Conservation (phyloP, 37 sponge, comb jelly and placozoan species). For the Diacarnus erythraeanus region DNA sequence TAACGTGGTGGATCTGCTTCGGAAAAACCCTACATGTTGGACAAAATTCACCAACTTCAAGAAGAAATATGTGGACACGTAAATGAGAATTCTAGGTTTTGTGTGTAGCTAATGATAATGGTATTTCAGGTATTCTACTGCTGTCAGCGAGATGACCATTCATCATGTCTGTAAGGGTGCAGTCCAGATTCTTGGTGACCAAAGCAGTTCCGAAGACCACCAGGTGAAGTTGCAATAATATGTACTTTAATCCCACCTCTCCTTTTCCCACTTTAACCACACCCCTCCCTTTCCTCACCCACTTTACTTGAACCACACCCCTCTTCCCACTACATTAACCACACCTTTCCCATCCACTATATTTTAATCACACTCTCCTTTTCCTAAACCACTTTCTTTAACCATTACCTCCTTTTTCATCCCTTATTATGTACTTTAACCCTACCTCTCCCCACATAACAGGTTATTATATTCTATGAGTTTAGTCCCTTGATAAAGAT, state of each 20-base stretch:
- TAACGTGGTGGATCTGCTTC: slow-evolving; percentile 45
- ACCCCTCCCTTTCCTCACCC: too few species aligned
- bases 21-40: slow-evolving; percentile 30
- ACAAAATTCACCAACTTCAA: slow-evolving; percentile 50
- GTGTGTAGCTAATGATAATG: not conserved
- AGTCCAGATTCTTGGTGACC: slow-evolving; percentile 58
- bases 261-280: too few species aligned
- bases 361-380: too few species aligned
- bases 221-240: too few species aligned
- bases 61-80: slow-evolving; percentile 33
- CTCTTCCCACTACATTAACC: too few species aligned
- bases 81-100: not conserved
- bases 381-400: too few species aligned
- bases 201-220: not conserved
- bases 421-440: too few species aligned
- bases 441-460: not conserved
- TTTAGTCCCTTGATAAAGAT: slow-evolving; percentile 56
- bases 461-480: slow-evolving; percentile 56
- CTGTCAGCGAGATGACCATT: slow-evolving; percentile 58
- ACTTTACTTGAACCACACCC: too few species aligned
- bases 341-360: too few species aligned
- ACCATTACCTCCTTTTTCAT: too few species aligned
- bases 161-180: slow-evolving; percentile 55
- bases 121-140: slow-evolving; percentile 43
- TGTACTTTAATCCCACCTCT: too few species aligned